A percentile compares a stretch with the other conserved stretches of the same genome.
Conservation (phyloP, 2,888 invertebrate species). For the Augochlorella aurata region DNA sequence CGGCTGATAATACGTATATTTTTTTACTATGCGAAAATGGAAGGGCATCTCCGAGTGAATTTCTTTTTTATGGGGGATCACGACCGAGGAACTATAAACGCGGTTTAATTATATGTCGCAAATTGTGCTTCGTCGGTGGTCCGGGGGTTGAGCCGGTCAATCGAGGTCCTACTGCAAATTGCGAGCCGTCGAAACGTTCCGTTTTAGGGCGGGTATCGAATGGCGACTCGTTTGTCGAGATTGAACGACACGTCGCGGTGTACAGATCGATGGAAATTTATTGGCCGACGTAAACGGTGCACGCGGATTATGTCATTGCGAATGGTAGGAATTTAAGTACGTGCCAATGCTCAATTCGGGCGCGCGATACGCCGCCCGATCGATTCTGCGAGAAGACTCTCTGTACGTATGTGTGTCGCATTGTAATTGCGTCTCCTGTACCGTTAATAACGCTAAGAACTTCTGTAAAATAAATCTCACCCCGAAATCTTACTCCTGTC, state of each 20-base stretch:
- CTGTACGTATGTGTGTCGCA: background rate
- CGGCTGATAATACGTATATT: too few relatives aligned
- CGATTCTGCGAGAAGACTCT: background rate
- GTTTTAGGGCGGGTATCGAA: background rate
- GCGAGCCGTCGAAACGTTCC: slow-evolving; percentile 2
- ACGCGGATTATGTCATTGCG: slow-evolving; percentile 10
- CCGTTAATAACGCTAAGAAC: background rate
- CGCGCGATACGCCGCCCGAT: slow-evolving; percentile 25
- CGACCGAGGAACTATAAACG: background rate
- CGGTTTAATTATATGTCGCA: slow-evolving; percentile 5
- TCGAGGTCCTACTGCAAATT: background rate
- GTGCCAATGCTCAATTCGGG: slow-evolving; percentile 58
- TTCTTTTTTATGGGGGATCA: background rate
- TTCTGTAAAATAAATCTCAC: background rate
- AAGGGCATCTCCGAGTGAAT: background rate
- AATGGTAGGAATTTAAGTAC: slow-evolving; percentile 26
- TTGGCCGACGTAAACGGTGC: background rate
- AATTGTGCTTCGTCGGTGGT: background rate
- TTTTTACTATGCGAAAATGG: too few relatives aligned
- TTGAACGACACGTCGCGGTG: background rate
- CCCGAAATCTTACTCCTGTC: background rate
- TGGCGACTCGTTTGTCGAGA: slow-evolving; percentile 1
- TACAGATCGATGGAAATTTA: slow-evolving; percentile 21
- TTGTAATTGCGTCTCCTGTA: background rate
- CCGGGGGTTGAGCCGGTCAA: background rate